Evolutionary conservation across 2,113 vertebrate genomes (phyloP).

Genomic region (Mormyrus lacerda): DNA sequence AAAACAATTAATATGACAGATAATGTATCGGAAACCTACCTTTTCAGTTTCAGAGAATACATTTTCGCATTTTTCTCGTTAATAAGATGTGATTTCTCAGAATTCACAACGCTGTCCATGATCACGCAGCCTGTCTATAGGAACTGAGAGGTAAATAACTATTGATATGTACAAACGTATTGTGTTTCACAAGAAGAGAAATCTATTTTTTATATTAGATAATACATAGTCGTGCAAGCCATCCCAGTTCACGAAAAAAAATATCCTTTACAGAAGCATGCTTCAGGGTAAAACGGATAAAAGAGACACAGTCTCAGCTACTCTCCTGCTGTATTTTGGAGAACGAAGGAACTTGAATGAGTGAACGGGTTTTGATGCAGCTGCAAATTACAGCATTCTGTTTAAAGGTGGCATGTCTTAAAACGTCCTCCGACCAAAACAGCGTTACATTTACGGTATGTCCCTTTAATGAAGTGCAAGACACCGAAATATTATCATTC

Average conservation of each 20-base stretch:
- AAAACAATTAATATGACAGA: background rate
- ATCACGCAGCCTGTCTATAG: constrained; percentile 4
- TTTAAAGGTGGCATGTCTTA: background rate
- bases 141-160: constrained; percentile 6
- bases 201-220: constrained; percentile 28
- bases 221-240: constrained; percentile 21
- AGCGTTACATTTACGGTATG: background rate
- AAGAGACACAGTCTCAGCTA: constrained; percentile 14
- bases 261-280: constrained; percentile 39
- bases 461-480: background rate
- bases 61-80: constrained; percentile 58
- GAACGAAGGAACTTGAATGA: constrained; percentile 24
- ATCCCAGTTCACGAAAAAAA: constrained; percentile 21
- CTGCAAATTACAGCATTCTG: constrained; percentile 13
- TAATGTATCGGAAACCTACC: constrained; percentile 42
- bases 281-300: background rate
- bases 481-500: background rate
- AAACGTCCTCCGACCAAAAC: background rate
- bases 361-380: constrained; percentile 28
- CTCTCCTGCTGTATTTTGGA: constrained; percentile 4
- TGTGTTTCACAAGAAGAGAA: background rate
- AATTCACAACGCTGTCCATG: constrained; percentile 46
- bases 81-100: constrained; percentile 68
- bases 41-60: constrained; percentile 60
- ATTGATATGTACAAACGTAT: background rate